phyloP scores from a whole-genome alignment of 2,888 invertebrate genomes.

The Acanthosepion esculentum region DNA sequence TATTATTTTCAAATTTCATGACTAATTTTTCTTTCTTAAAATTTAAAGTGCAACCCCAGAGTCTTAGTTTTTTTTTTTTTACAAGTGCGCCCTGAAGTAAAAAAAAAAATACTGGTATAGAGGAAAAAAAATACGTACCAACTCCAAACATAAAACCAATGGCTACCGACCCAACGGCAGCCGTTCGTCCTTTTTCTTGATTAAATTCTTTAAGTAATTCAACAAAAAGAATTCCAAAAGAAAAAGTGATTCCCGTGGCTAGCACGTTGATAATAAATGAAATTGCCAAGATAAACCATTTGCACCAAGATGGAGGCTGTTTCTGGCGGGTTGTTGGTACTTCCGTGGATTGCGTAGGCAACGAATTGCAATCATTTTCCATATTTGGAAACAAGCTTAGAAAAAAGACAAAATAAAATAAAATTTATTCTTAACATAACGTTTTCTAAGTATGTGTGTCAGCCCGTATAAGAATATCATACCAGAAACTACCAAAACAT shows the following conservation, averaged over 20 bases:
- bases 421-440: too few species aligned
- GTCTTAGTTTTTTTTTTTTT: too few species aligned
- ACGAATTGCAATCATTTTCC: background rate
- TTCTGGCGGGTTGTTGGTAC: background rate
- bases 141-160: slow-evolving; percentile 38
- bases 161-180: slow-evolving; percentile 40
- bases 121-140: background rate
- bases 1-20: too few species aligned
- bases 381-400: background rate
- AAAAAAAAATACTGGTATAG: too few species aligned
- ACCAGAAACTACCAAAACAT: too few species aligned
- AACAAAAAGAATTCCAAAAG: slow-evolving; percentile 44
- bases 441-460: too few species aligned
- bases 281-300: slow-evolving; percentile 41
- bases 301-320: background rate
- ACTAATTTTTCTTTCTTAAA: background rate
- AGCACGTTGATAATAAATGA: background rate
- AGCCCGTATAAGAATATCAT: too few species aligned
- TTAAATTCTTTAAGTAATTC: slow-evolving; percentile 36
- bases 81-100: too few species aligned
- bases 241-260: background rate
- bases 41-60: background rate
- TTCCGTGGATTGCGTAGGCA: background rate
- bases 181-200: background rate
- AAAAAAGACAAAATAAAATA: background rate